Percentiles rank a stretch among this genome's conserved stretches.
These are phyloP conservation scores for Aphelinus atriplicis DNA, from an alignment of 1,140 invertebrate species.

Conservation along the genomic window DNA sequence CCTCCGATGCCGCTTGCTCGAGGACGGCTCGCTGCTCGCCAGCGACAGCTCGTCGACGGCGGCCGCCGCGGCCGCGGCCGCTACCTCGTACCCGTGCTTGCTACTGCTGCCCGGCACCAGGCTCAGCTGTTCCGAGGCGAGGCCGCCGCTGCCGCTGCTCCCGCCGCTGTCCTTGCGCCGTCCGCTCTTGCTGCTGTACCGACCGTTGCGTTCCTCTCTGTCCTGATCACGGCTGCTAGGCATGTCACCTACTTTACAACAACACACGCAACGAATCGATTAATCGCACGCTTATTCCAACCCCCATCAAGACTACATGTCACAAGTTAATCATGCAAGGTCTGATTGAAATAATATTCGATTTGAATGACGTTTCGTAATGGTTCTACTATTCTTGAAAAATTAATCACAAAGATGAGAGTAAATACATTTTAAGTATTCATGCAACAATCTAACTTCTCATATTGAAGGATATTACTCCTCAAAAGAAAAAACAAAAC, in stretches of 20 bases:
- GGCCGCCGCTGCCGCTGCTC: slow-evolving; percentile 50
- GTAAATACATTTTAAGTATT: too few relatives aligned
- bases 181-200: slow-evolving; percentile 57
- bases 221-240: slow-evolving; percentile 65
- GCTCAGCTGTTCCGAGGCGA: neutral
- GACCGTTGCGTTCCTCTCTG: slow-evolving; percentile 63
- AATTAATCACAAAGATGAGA: neutral
- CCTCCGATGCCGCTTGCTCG: slow-evolving; percentile 59
- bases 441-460: too few relatives aligned
- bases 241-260: slow-evolving; percentile 64
- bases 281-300: neutral
- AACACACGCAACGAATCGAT: neutral
- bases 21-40: slow-evolving; percentile 49
- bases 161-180: slow-evolving; percentile 52
- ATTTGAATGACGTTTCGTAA: neutral
- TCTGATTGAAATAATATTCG: neutral
- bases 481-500: too few relatives aligned
- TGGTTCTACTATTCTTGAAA: neutral
- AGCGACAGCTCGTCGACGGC: slow-evolving; percentile 35
- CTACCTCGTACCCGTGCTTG: slow-evolving; percentile 29
- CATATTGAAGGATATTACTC: too few relatives aligned
- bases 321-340: neutral
- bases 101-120: neutral
- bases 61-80: slow-evolving; percentile 37
- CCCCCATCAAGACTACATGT: neutral